Evolutionary conservation across 2,113 vertebrate species (phyloP).

Genomic region (Gallinago undulata): DNA sequence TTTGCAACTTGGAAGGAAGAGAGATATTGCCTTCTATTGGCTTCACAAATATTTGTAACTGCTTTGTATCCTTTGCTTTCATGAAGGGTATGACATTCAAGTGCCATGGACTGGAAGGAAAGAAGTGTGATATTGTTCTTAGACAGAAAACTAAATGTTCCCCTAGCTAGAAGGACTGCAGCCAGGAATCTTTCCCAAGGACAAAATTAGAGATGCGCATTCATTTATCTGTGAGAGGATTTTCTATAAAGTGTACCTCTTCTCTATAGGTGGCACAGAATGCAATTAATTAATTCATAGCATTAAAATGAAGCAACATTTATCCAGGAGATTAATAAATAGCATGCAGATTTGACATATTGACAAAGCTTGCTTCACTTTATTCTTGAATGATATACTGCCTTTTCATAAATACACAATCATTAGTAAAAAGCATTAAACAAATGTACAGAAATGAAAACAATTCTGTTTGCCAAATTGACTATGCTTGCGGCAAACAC

Average conservation of each 20-base stretch:
- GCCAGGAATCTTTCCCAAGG: constrained; percentile 27
- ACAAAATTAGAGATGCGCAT: constrained; percentile 38
- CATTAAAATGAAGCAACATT: constrained; percentile 36
- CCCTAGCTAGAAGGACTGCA: not conserved
- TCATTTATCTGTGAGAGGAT: constrained; percentile 41
- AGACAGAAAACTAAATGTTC: constrained; percentile 25
- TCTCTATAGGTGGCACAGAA: constrained; percentile 38
- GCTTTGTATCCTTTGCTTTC: not conserved
- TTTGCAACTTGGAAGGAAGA: constrained; percentile 18
- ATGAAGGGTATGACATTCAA: constrained; percentile 36
- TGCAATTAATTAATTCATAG: constrained; percentile 62
- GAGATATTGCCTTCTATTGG: constrained; percentile 22
- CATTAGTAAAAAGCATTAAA: constrained; percentile 50
- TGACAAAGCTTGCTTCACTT: not conserved
- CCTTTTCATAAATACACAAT: constrained; percentile 50
- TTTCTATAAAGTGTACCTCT: constrained; percentile 8
- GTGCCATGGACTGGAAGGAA: constrained; percentile 23
- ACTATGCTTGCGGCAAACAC: constrained; percentile 25
- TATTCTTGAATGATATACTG: constrained; percentile 39
- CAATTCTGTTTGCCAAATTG: constrained; percentile 50
- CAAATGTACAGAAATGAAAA: constrained; percentile 47
- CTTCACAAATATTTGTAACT: constrained; percentile 45
- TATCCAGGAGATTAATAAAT: constrained; percentile 59
- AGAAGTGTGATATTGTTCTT: constrained; percentile 42
- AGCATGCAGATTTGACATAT: not conserved